Evolutionary conservation across 2,888 invertebrate species (phyloP).

Genomic region (Leucophenga maculata): DNA sequence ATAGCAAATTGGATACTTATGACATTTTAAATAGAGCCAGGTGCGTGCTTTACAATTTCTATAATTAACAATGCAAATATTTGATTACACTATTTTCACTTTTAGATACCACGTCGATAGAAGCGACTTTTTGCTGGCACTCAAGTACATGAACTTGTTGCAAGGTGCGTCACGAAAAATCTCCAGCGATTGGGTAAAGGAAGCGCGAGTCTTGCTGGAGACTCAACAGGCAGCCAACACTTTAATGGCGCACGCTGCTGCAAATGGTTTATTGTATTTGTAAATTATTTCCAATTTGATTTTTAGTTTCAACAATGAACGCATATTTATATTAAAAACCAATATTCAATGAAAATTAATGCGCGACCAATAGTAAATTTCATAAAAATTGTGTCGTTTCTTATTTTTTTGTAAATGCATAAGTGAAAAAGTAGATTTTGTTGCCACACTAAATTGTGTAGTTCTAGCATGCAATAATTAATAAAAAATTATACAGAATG

Average conservation of each 20-base stretch:
- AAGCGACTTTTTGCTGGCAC: conserved; percentile 88
- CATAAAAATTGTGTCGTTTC: background rate
- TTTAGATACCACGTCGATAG: conserved; percentile 87
- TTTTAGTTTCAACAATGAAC: background rate
- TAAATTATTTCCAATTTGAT: conserved; percentile 49
- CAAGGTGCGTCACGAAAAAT: conserved; percentile 90
- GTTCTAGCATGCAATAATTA: background rate
- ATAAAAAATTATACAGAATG: background rate
- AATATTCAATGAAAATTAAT: background rate
- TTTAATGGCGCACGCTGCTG: conserved; percentile 89
- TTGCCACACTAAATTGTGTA: conserved; percentile 3
- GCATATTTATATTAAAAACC: background rate
- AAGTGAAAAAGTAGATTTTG: background rate
- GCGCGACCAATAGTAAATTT: background rate
- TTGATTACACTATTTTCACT: background rate
- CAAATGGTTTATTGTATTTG: conserved; percentile 74
- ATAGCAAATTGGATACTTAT: conserved; percentile 84
- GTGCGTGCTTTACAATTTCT: conserved; percentile 73
- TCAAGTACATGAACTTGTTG: conserved; percentile 89
- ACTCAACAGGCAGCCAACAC: conserved; percentile 92
- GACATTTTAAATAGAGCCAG: conserved; percentile 92
- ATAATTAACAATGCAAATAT: conserved; percentile 48
- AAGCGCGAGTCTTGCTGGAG: conserved; percentile 86
- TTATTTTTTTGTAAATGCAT: background rate
- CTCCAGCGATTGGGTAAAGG: conserved; percentile 89